These are phyloP conservation scores for Chelon auratus DNA, from an alignment of 2,797 vertebrate species.

Conservation along the genomic window DNA sequence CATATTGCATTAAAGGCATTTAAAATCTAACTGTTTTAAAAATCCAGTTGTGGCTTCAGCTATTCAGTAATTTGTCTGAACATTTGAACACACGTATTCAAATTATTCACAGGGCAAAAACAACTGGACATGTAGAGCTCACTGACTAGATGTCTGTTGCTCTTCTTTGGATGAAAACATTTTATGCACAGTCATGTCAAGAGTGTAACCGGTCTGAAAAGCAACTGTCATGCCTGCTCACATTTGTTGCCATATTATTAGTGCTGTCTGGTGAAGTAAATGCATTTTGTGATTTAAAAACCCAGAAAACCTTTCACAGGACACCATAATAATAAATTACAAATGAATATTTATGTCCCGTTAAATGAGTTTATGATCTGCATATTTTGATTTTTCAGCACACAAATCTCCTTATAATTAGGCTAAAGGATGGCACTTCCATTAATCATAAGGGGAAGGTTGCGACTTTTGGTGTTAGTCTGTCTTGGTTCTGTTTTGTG, in stretches of 20 bases:
- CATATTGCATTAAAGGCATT: no score
- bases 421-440: neutral
- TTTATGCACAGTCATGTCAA: constrained; percentile 5
- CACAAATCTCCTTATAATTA: neutral
- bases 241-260: neutral
- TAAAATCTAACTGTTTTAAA: no score
- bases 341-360: no score
- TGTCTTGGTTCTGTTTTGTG: neutral
- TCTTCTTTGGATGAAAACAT: constrained; percentile 8
- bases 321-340: neutral
- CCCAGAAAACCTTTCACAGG: neutral
- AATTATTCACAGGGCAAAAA: no score
- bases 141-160: neutral
- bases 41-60: no score
- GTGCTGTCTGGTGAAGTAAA: neutral
- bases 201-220: constrained; percentile 5
- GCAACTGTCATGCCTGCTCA: neutral
- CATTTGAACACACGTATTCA: no score
- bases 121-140: no score
- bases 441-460: neutral
- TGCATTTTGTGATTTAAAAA: neutral
- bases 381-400: neutral
- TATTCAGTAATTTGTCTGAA: no score
- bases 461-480: neutral
- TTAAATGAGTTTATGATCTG: neutral